Evolutionary conservation across 2,113 vertebrate genomes (phyloP).

Genomic region (Aegypius monachus): DNA sequence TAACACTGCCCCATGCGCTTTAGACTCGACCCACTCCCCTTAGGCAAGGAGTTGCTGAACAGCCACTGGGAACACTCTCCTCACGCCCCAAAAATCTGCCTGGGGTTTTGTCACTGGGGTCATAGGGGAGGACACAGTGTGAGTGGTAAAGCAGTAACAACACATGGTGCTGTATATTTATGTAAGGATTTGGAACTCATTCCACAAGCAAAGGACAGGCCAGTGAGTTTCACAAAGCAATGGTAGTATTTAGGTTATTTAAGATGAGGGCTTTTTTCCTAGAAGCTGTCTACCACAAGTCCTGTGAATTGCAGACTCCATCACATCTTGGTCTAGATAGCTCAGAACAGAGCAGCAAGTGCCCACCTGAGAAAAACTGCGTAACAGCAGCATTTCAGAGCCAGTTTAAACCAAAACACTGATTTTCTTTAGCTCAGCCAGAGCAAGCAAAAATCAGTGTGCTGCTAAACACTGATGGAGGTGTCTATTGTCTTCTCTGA

Average conservation of each 20-base stretch:
- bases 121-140: not conserved
- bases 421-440: not conserved
- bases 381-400: not conserved
- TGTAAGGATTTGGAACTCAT: not conserved
- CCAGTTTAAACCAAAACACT: not conserved
- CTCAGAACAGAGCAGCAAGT: not conserved
- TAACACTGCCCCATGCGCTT: not conserved
- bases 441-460: not conserved
- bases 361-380: not conserved
- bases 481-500: not conserved
- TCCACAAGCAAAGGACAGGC: not conserved
- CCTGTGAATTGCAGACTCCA: not conserved
- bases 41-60: not conserved
- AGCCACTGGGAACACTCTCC: too few relatives aligned
- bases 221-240: not conserved
- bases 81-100: not conserved
- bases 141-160: not conserved
- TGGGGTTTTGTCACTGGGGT: too few relatives aligned
- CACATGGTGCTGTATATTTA: not conserved
- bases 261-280: not conserved
- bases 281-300: not conserved
- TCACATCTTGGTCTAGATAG: not conserved
- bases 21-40: not conserved
- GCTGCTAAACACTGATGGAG: not conserved
- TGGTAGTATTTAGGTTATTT: not conserved